Percentiles rank a stretch among this genome's conserved stretches.
Conservation (phyloP, 2,797 vertebrate species). For the Poecilia gillii region DNA sequence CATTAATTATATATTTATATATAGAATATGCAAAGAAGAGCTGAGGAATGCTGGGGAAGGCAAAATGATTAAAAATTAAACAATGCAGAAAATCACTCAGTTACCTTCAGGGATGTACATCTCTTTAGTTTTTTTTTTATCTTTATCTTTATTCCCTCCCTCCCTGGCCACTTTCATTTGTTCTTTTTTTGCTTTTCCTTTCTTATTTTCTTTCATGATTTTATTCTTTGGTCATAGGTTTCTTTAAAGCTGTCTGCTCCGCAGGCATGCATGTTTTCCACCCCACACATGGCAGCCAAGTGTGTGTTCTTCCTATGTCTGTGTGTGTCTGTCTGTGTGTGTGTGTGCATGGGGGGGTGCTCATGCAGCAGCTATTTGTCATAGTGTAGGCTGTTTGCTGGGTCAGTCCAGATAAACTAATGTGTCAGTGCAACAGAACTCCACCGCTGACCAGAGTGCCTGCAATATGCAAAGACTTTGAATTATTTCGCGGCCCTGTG, state of each 20-base stretch:
- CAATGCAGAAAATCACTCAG: conserved; percentile 85
- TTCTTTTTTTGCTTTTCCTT: conserved; percentile 31
- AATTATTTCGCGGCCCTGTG: conserved; percentile 83
- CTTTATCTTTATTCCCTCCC: conserved; percentile 68
- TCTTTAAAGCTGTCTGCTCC: conserved; percentile 81
- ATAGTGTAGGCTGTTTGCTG: conserved; percentile 77
- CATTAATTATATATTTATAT: conserved; percentile 87
- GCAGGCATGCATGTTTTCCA: conserved; percentile 70
- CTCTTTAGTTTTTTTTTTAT: conserved; percentile 63
- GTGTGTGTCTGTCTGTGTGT: not conserved
- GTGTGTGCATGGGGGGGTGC: conserved; percentile 7
- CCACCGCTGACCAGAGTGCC: conserved; percentile 79
- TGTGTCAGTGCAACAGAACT: conserved; percentile 79
- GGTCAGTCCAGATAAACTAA: conserved; percentile 86
- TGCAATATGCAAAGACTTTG: conserved; percentile 85
- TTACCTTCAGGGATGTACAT: conserved; percentile 85
- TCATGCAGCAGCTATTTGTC: conserved; percentile 75
- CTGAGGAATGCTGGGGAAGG: conserved; percentile 77
- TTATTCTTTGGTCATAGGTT: conserved; percentile 57
- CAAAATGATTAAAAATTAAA: conserved; percentile 87
- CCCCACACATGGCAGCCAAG: conserved; percentile 57
- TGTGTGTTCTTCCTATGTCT: conserved; percentile 62
- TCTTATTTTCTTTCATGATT: conserved; percentile 4
- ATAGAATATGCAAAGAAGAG: conserved; percentile 85
- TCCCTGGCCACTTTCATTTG: conserved; percentile 67